phyloP scores from a whole-genome alignment of 2,113 vertebrate species.

The Sinocyclocheilus grahami region DNA sequence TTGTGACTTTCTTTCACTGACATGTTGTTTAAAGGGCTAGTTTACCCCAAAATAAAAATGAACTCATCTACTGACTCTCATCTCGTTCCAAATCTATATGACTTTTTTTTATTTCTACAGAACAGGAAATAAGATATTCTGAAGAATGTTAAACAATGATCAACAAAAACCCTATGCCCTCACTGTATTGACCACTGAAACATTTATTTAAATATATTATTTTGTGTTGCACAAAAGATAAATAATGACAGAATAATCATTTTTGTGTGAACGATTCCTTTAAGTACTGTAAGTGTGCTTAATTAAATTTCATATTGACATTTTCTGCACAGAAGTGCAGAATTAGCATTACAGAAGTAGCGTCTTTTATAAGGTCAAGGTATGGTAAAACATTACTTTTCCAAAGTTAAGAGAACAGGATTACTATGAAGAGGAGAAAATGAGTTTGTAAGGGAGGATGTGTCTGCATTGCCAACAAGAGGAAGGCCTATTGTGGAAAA shows the following conservation, averaged over 20 bases:
- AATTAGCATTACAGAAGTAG: background rate
- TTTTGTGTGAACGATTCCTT: too few species aligned
- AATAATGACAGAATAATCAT: too few species aligned
- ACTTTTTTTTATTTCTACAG: too few species aligned
- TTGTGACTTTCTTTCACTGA: background rate
- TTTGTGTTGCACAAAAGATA: background rate
- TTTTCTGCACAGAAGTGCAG: background rate
- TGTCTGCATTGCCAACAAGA: slow-evolving; percentile 9
- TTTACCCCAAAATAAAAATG: background rate
- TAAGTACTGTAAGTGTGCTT: background rate
- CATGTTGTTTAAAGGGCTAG: background rate
- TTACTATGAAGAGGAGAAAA: slow-evolving; percentile 6
- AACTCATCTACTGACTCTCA: too few species aligned
- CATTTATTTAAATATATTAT: background rate
- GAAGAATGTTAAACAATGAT: too few species aligned
- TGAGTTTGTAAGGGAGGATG: background rate
- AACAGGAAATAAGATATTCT: too few species aligned
- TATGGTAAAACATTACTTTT: background rate
- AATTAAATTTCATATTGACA: background rate
- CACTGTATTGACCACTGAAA: background rate
- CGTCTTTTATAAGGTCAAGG: background rate
- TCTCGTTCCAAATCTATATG: too few species aligned
- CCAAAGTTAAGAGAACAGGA: background rate
- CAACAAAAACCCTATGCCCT: too few species aligned
- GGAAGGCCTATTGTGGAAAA: background rate